phyloP scores from a whole-genome alignment of 2,113 vertebrate species.

The Gobiocypris rarus region DNA sequence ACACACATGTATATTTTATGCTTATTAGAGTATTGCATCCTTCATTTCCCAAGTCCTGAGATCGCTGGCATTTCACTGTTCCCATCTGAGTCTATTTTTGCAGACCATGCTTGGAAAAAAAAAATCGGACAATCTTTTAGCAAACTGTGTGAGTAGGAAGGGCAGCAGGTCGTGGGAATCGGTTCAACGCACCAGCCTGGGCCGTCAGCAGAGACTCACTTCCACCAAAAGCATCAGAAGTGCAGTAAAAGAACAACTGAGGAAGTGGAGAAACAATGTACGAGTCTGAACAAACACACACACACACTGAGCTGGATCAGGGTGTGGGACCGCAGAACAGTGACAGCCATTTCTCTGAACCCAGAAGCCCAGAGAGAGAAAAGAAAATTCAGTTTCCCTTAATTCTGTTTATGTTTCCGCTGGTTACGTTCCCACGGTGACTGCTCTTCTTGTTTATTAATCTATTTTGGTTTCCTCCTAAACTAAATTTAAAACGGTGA shows the following conservation, averaged over 20 bases:
- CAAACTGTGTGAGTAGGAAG: constrained; percentile 64
- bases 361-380: constrained; percentile 62
- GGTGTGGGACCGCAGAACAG: constrained; percentile 64
- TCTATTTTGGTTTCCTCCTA: constrained; percentile 63
- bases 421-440: constrained; percentile 51
- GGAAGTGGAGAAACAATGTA: constrained; percentile 77
- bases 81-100: constrained; percentile 36
- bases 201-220: constrained; percentile 60
- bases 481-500: constrained; percentile 40
- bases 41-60: neutral
- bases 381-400: constrained; percentile 71
- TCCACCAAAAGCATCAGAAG: constrained; percentile 64
- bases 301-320: constrained; percentile 56
- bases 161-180: constrained; percentile 75
- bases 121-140: constrained; percentile 1
- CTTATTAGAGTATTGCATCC: neutral
- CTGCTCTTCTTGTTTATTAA: constrained; percentile 65
- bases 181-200: constrained; percentile 50
- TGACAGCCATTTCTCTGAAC: constrained; percentile 52
- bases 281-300: constrained; percentile 55
- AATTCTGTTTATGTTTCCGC: constrained; percentile 68
- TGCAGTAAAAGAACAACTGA: constrained; percentile 58
- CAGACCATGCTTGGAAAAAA: neutral
- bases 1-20: neutral
- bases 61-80: constrained; percentile 23